Evolutionary conservation across 2,888 invertebrate genomes (phyloP).

Genomic region (Philopedon plagiatum): DNA sequence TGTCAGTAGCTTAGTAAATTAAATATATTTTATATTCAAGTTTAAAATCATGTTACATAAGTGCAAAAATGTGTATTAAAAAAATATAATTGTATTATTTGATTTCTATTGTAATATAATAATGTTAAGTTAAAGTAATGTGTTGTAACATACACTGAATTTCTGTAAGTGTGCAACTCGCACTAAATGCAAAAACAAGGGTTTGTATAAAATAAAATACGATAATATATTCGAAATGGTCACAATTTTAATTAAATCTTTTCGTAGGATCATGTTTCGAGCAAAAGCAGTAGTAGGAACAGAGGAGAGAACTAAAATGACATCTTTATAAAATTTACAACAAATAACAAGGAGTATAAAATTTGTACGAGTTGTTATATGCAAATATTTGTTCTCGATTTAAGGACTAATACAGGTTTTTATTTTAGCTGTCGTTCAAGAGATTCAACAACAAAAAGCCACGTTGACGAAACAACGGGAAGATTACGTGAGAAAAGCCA

Average conservation of each 20-base stretch:
- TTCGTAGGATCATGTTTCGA: constrained; percentile 50
- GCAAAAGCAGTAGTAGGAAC: constrained; percentile 44
- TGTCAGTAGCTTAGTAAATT: too few relatives aligned
- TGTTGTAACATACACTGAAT: too few relatives aligned
- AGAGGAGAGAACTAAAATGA: constrained; percentile 42
- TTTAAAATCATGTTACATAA: too few relatives aligned
- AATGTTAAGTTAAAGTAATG: too few relatives aligned
- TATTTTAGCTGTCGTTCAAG: constrained; percentile 81
- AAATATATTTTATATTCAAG: too few relatives aligned
- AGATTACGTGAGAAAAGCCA: constrained; percentile 84
- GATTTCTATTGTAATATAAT: too few relatives aligned
- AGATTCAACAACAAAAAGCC: constrained; percentile 86
- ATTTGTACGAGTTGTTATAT: constrained; percentile 45
- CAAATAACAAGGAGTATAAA: constrained; percentile 46
- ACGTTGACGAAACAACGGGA: constrained; percentile 85
- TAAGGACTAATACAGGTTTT: constrained; percentile 31
- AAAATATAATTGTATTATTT: too few relatives aligned
- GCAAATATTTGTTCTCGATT: constrained; percentile 19
- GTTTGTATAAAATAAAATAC: constrained; percentile 42
- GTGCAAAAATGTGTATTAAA: too few relatives aligned
- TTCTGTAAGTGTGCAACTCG: too few relatives aligned
- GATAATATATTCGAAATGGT: constrained; percentile 27
- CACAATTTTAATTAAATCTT: constrained; percentile 52
- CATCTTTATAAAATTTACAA: constrained; percentile 43
- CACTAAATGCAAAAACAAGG: too few relatives aligned